Evolutionary conservation across 2,113 vertebrate species (phyloP), one percentile per base, ranked within the genome.

Genomic region (Neolamprologus modestus): DNA sequence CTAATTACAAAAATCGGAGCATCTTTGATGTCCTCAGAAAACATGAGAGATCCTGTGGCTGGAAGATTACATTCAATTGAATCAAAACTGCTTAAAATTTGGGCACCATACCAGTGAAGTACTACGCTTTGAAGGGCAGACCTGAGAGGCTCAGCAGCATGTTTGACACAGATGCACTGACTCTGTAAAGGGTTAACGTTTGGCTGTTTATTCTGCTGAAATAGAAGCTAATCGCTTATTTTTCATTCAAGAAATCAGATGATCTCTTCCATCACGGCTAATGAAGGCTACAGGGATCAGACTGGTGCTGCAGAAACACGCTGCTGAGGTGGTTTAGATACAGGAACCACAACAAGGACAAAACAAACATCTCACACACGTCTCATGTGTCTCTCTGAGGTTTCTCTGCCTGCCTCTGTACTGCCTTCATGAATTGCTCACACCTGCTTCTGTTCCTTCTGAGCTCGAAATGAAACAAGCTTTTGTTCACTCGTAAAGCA

Each of bases 381-480:
- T 95, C 93, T 96, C 92, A 95, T 95, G 94, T 95, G 84, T 89
- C 87, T 91, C 89, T 90, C 95, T 96, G 95, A 96, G 95, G 94
- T 96, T 96, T 92, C 71, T 82, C 59, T 82, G 90, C 87, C 71
- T 83, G 84, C 47, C 83, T 89, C 90, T 89, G 87, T 89, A 78
- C 90, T 88, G 81, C 84, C 91, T 83, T 87, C 86, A 94, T 90
- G 66, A 92, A 85, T 85, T 35, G 83, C 9, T 91, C 86, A 84
- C 92, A 94, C 88, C 92, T 94, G 93, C 90, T 89, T 84, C 92
- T 92, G 53, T 93, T 92, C 80, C 66, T 84, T 91, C 85, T 73
- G 83, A 81, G 84, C 76, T 84, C 6, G 0, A 87, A 87, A 85
- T 83, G 81, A 92, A 90, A 89, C 78, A 37, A 78, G 28, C 53